These are phyloP conservation scores for Lethrus apterus DNA, from an alignment of 1,140 invertebrate species.

Conservation along the genomic window DNA sequence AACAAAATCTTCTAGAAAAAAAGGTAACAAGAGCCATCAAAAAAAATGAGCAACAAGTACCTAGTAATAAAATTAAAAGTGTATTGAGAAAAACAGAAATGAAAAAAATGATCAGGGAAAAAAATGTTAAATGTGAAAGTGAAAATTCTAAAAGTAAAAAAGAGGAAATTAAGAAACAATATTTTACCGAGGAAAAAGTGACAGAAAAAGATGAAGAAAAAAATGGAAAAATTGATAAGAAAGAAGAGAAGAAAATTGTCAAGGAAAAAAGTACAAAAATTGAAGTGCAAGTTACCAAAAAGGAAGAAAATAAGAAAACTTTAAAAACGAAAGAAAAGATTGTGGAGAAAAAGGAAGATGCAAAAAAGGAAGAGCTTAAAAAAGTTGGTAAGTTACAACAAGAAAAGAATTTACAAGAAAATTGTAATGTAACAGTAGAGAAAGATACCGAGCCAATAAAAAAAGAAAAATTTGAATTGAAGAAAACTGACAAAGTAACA, in stretches of 20 bases:
- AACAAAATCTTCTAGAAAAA: conserved; percentile 2
- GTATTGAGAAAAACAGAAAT: conserved; percentile 3
- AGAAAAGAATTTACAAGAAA: neutral
- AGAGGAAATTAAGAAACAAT: neutral
- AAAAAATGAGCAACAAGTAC: conserved; percentile 11
- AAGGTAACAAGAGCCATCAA: conserved; percentile 3
- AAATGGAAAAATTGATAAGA: conserved; percentile 1
- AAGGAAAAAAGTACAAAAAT: neutral
- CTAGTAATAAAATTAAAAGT: conserved; percentile 10
- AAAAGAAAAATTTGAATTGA: conserved; percentile 3
- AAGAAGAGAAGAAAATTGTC: conserved; percentile 1
- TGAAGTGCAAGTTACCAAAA: neutral
- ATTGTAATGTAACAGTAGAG: neutral
- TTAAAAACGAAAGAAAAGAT: conserved; percentile 2
- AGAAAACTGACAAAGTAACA: conserved; percentile 7
- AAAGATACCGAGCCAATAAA: neutral
- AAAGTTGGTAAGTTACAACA: neutral
- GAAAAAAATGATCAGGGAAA: conserved; percentile 10
- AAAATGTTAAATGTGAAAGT: conserved; percentile 13
- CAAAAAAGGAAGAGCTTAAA: conserved; percentile 2
- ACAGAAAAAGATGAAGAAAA: conserved; percentile 14
- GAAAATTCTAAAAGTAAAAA: conserved; percentile 12
- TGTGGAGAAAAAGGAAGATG: neutral
- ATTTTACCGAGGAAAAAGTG: neutral
- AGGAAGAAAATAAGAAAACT: neutral